Percentiles rank a stretch among this genome's conserved stretches.
Conservation (phyloP, 2,888 invertebrate genomes). For the Pelosia muscerda region DNA sequence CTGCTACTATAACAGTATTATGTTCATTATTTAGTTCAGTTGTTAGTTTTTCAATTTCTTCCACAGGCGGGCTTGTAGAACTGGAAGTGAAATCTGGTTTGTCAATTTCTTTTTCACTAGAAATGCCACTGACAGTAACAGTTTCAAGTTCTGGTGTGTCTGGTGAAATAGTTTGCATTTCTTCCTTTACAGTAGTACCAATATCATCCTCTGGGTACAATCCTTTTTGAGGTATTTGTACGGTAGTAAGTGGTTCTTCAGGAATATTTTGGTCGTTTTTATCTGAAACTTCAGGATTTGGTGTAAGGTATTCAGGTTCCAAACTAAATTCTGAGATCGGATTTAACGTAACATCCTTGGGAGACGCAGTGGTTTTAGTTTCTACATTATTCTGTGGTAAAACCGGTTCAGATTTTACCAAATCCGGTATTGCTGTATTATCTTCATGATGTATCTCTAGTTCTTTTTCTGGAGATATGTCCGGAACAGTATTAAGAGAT, state of each 20-base stretch:
- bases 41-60: conserved; percentile 32
- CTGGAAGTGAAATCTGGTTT: conserved; percentile 20
- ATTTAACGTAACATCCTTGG: conserved; percentile 22
- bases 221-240: conserved; percentile 34
- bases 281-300: conserved; percentile 22
- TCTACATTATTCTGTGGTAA: conserved; percentile 20
- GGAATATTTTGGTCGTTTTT: conserved; percentile 28
- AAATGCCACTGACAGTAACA: conserved; percentile 11
- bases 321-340: conserved; percentile 14
- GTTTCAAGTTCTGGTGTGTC: conserved; percentile 28
- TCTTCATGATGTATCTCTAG: conserved; percentile 27
- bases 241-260: conserved; percentile 21
- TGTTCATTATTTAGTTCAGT: conserved; percentile 48
- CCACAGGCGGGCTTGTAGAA: conserved; percentile 25
- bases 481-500: conserved; percentile 45
- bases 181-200: conserved; percentile 42
- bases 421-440: conserved; percentile 6
- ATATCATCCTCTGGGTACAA: conserved; percentile 29
- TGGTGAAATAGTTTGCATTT: conserved; percentile 49
- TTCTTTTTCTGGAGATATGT: conserved; percentile 37
- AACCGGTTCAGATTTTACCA: conserved; percentile 28
- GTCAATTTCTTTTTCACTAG: conserved; percentile 26
- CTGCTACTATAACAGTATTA: conserved; percentile 43
- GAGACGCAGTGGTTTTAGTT: conserved; percentile 16
- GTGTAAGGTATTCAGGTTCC: conserved; percentile 31